phyloP scores from a whole-genome alignment of 2,113 vertebrate genomes.

The Alethe diademata region DNA sequence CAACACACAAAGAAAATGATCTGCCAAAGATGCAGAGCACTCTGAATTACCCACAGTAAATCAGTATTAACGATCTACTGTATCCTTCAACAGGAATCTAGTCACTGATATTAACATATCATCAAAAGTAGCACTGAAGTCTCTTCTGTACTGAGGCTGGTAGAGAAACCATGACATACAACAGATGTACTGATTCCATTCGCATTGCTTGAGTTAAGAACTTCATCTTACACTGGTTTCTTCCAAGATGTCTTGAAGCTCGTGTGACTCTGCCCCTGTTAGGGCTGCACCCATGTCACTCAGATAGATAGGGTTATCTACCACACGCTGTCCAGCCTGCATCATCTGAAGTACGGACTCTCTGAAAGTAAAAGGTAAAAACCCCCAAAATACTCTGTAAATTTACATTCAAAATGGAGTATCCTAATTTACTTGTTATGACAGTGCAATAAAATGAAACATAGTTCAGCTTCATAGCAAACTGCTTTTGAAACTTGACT shows the following conservation, averaged over 20 bases:
- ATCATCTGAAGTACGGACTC: slow-evolving; percentile 99
- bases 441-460: not conserved
- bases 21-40: not conserved
- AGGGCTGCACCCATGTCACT: slow-evolving; percentile 97
- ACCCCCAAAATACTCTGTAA: not conserved
- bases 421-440: not conserved
- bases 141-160: not conserved
- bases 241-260: slow-evolving; percentile 94
- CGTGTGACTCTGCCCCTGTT: slow-evolving; percentile 92
- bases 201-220: not conserved
- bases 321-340: slow-evolving; percentile 96
- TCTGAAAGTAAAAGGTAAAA: slow-evolving; percentile 58
- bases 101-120: not conserved
- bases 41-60: not conserved
- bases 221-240: slow-evolving; percentile 86
- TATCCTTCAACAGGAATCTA: not conserved
- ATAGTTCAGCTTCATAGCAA: not conserved
- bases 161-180: not conserved
- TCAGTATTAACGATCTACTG: not conserved
- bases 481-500: not conserved
- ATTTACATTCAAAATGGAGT: not conserved
- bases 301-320: slow-evolving; percentile 97
- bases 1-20: not conserved
- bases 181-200: not conserved
- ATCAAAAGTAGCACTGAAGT: not conserved